Conservation (phyloP, 2,888 invertebrate species). For the Rhimphoctona megacephalus region DNA sequence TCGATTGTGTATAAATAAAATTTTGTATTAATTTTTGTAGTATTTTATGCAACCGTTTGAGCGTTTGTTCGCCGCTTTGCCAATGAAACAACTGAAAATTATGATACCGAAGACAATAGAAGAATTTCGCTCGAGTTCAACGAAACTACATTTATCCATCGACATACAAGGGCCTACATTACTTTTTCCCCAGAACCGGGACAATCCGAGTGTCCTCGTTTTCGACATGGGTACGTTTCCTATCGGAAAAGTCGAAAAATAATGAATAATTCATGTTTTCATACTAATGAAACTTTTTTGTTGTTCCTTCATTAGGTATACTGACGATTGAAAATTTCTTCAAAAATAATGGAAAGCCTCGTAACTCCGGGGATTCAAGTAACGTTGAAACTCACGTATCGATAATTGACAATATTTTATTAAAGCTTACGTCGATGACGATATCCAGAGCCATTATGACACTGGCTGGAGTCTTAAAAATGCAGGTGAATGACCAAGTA, state of each 20-base stretch:
- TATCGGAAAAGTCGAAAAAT: not conserved
- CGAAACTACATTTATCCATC: slow-evolving; percentile 88
- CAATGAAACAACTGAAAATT: slow-evolving; percentile 63
- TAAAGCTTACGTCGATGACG: slow-evolving; percentile 89
- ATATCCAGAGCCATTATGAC: slow-evolving; percentile 91
- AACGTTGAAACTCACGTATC: slow-evolving; percentile 54
- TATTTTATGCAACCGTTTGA: slow-evolving; percentile 87
- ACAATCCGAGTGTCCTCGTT: slow-evolving; percentile 91
- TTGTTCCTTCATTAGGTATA: slow-evolving; percentile 87
- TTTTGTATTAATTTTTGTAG: slow-evolving; percentile 78
- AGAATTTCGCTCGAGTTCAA: slow-evolving; percentile 85
- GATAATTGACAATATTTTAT: slow-evolving; percentile 90
- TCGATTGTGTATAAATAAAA: not conserved
- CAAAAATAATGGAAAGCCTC: slow-evolving; percentile 86
- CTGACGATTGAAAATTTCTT: slow-evolving; percentile 93
- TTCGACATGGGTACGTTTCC: slow-evolving; percentile 88
- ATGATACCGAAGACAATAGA: slow-evolving; percentile 83
- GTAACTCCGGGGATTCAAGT: slow-evolving; percentile 63
- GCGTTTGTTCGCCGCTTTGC: slow-evolving; percentile 60
- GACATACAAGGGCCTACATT: slow-evolving; percentile 91
- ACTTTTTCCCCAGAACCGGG: slow-evolving; percentile 92
- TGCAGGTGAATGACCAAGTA: slow-evolving; percentile 86
- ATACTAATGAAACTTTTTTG: not conserved
- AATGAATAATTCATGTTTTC: not conserved
- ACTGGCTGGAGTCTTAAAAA: slow-evolving; percentile 90